Base-by-base conservation (phyloP, 2,888 invertebrate genomes). In the Limnephilus marmoratus region DNA sequence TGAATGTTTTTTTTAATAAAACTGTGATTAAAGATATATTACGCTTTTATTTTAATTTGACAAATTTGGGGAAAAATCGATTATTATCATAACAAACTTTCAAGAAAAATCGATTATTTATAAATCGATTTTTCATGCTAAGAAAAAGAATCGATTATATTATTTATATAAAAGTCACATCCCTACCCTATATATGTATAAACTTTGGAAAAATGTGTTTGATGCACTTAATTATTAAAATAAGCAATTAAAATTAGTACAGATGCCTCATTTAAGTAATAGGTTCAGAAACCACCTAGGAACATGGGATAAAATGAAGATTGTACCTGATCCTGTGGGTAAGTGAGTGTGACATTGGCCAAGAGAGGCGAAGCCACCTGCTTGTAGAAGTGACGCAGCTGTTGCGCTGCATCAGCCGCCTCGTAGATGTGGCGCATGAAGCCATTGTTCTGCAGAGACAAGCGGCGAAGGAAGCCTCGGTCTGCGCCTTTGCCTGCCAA, bases 391-490 rank as follows among this genome's bases (percentile, higher is more conserved):
- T 97, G 96, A 88, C 96, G 95, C 85, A 98, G 95, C 94, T 98
- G 98, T 83, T 97, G 95, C 93, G 96, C 96, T 2, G 97, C 97
- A 94, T 97, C 97, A 0, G 97, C 96, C n/a, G 97, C 97, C 94
- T 97, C 97, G 95, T 97, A 97, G 94, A 98, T 97, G 94, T 97
- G 97, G 3, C 97, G 95, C 94, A 97, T 97, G 95, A 97, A 97
- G 5, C 97, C 98, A 53, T 96, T 96, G 95, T 97, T 97, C 93
- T 97, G 96, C 31, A 97, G 95, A 0, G 98, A 97, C 85, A 98
- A 94, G 94, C 97, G 97, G 94, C 97, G 97, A 37, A 98, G 95
- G 94, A 98, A 97, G 37, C 96, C 95, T 94, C 97, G 96, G 94
- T 98, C 97, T 0, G 97, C 97, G 92, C 97, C 97, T 92, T 96